Percentiles rank a stretch among this genome's conserved stretches.
Conservation (phyloP, 2,113 vertebrate species). For the Xenotilapia caudafasciata region DNA sequence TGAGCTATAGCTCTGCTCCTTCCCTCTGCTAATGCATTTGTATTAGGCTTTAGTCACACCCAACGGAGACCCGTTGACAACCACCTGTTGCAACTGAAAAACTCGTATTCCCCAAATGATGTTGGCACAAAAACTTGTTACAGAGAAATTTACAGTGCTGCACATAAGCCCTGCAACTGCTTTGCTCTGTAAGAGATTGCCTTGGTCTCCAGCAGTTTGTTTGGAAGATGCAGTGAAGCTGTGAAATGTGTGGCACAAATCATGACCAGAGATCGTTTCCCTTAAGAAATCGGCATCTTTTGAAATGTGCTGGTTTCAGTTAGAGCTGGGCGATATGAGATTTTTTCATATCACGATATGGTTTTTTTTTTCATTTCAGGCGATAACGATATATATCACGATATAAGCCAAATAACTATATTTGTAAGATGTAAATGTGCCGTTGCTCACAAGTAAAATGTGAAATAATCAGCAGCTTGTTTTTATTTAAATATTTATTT, state of each 20-base stretch:
- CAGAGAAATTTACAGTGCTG: neutral
- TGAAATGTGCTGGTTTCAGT: accelerated
- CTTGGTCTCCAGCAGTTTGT: neutral
- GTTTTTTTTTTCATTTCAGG: too few species aligned
- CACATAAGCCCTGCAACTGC: neutral
- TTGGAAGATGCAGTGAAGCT: neutral
- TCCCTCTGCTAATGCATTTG: accelerated
- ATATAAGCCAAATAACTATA: too few species aligned
- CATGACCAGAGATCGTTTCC: neutral
- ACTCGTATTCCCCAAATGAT: accelerated
- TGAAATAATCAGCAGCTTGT: too few species aligned
- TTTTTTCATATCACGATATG: too few species aligned
- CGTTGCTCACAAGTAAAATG: too few species aligned
- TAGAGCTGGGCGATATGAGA: too few species aligned
- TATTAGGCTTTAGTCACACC: neutral
- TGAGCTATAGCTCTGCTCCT: neutral
- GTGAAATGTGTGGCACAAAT: neutral
- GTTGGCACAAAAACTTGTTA: neutral
- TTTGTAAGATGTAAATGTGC: too few species aligned
- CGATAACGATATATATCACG: too few species aligned
- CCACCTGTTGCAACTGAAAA: neutral
- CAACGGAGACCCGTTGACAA: neutral
- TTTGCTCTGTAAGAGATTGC: neutral
- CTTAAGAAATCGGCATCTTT: neutral
- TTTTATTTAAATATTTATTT: too few species aligned